phyloP scores from a whole-genome alignment of 2,113 vertebrate genomes.

The Calyptomena viridis region DNA sequence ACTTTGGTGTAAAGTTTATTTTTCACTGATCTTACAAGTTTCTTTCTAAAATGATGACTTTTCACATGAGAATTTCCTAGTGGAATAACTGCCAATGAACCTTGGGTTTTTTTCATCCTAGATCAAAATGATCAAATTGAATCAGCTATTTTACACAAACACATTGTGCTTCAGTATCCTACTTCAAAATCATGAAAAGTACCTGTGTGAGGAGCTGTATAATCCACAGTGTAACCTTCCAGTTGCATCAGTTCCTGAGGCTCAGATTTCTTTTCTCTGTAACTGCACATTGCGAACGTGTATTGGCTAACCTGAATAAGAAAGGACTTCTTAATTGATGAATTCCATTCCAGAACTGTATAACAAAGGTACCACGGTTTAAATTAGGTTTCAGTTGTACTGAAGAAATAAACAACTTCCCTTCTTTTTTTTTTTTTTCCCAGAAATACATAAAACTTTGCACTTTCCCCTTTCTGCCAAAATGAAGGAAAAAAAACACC shows the following conservation, averaged over 20 bases:
- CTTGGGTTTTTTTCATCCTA: background rate
- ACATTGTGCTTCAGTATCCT: background rate
- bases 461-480: background rate
- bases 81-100: background rate
- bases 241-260: slow-evolving; percentile 98
- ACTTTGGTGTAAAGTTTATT: background rate
- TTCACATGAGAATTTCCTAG: background rate
- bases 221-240: slow-evolving; percentile 97
- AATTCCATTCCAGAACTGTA: background rate
- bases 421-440: background rate
- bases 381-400: background rate
- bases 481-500: background rate
- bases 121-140: background rate
- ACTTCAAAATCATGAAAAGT: slow-evolving; percentile 2
- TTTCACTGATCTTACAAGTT: background rate
- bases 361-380: background rate
- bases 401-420: background rate
- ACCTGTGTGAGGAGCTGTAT: slow-evolving; percentile 93
- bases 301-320: slow-evolving; percentile 92
- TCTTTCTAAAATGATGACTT: background rate
- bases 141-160: background rate
- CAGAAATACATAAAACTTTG: background rate
- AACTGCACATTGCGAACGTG: slow-evolving; percentile 98
- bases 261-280: slow-evolving; percentile 96
- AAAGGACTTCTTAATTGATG: slow-evolving; percentile 24